Evolutionary conservation across 2,113 vertebrate species (phyloP).

Genomic region (Serinus canaria): DNA sequence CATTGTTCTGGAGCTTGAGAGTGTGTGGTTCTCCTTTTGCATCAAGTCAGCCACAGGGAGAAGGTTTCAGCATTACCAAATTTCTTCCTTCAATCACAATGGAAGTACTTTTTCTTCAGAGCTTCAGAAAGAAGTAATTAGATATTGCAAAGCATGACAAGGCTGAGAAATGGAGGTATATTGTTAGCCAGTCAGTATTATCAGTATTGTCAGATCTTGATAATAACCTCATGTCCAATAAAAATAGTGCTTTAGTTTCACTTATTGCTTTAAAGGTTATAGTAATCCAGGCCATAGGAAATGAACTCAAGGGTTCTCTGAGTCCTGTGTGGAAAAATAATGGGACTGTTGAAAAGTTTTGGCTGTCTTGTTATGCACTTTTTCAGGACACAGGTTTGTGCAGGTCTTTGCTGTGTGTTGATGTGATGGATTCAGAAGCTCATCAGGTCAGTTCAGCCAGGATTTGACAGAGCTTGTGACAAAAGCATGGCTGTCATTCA

Average conservation of each 20-base stretch:
- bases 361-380: not conserved
- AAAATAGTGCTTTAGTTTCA: not conserved
- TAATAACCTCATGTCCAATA: not conserved
- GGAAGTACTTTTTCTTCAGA: not conserved
- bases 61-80: not conserved
- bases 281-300: not conserved
- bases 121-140: not conserved
- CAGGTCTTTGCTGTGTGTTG: rapidly evolving
- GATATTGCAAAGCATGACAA: not conserved
- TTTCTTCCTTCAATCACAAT: not conserved
- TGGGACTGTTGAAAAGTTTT: not conserved
- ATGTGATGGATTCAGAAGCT: not conserved
- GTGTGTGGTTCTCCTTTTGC: not conserved
- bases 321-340: not conserved
- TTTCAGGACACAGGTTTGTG: not conserved
- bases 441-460: rapidly evolving
- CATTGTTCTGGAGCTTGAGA: not conserved
- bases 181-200: not conserved
- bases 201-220: not conserved
- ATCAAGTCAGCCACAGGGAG: not conserved
- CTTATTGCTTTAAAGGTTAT: not conserved
- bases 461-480: not conserved
- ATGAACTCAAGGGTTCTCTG: not conserved
- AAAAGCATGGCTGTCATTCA: not conserved
- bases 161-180: not conserved